phyloP scores from a whole-genome alignment of 2,888 invertebrate species.

The Oligia strigilis region DNA sequence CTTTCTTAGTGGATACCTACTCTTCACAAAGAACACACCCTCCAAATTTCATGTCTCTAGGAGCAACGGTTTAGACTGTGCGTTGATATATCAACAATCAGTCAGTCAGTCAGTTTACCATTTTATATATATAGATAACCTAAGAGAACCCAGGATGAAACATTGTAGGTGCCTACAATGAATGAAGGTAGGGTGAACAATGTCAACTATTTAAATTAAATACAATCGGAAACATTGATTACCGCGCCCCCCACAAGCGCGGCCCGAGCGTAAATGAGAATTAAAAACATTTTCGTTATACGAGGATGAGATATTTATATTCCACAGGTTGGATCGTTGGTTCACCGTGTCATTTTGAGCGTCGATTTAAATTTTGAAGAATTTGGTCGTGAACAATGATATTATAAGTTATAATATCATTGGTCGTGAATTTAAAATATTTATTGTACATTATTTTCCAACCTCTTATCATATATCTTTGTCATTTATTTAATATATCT shows the following conservation, averaged over 20 bases:
- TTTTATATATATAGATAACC: no score
- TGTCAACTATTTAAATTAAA: slow-evolving; percentile 20
- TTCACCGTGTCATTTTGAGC: neutral
- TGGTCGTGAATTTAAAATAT: neutral
- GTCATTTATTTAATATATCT: no score
- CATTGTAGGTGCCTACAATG: neutral
- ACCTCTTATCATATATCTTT: no score
- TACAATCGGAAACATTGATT: slow-evolving; percentile 29
- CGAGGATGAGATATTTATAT: neutral
- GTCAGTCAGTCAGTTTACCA: no score
- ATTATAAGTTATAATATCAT: no score
- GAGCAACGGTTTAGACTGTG: no score
- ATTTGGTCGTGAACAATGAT: neutral
- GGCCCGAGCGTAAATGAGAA: neutral
- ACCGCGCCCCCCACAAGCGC: no score
- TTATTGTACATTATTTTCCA: neutral
- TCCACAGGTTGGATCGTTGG: neutral
- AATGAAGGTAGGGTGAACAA: neutral
- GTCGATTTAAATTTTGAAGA: neutral
- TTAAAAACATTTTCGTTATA: neutral
- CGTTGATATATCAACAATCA: no score
- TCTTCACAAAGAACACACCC: no score
- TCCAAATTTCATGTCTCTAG: no score
- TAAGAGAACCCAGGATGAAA: neutral
- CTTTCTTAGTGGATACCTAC: no score